phyloP scores from a whole-genome alignment of 2,113 vertebrate genomes.

The Ploceus nigricollis region DNA sequence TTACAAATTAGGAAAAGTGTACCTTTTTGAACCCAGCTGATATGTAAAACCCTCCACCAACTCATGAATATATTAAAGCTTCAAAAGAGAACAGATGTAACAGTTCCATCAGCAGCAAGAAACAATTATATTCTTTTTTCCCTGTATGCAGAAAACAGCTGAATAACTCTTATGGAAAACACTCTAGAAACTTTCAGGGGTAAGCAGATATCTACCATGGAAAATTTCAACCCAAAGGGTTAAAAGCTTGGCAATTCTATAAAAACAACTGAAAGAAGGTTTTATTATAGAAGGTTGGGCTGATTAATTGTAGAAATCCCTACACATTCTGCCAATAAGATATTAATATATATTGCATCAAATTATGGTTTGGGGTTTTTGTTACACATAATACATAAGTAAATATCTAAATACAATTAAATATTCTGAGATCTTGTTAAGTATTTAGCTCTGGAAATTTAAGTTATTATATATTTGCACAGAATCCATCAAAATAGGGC shows the following conservation, averaged over 20 bases:
- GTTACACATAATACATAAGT: background rate
- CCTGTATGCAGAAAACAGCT: background rate
- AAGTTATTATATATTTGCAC: background rate
- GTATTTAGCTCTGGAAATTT: background rate
- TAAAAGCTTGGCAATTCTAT: background rate
- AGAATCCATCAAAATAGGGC: background rate
- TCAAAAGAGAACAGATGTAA: background rate
- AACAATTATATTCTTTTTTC: background rate
- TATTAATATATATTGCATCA: background rate
- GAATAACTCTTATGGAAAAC: background rate
- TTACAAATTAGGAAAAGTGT: background rate
- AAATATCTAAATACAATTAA: background rate
- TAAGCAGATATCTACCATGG: background rate
- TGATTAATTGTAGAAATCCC: background rate
- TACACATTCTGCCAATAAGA: background rate
- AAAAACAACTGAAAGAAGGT: background rate
- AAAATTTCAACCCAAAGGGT: background rate
- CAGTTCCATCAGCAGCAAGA: background rate
- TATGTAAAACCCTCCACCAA: background rate
- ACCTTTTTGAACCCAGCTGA: background rate
- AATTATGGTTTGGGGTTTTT: background rate
- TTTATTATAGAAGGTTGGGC: background rate
- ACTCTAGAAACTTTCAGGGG: background rate
- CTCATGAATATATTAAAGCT: background rate
- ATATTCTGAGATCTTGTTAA: background rate